Evolutionary conservation across 2,113 vertebrate species (phyloP), one percentile per base, ranked within the genome.

Genomic region (Cyprinodon brontotheroides): DNA sequence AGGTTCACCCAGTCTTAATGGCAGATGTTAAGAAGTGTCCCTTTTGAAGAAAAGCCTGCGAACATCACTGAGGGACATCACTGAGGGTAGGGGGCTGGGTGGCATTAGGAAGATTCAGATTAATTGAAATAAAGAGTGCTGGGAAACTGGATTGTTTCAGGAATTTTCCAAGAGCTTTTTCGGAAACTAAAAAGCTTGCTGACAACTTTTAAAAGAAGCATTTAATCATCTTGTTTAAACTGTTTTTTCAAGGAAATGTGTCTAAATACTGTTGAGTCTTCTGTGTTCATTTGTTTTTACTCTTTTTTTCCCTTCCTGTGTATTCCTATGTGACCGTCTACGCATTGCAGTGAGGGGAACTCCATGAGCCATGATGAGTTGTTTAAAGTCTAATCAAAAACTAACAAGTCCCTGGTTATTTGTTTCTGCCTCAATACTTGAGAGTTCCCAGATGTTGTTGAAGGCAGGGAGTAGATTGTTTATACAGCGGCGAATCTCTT

Each of bases 1-100:
- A 92, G 93, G 95, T 94, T 95, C 95, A 92, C 95, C 95, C 94
- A 91, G 92, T 94, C 93, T 95, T 95, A 96, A 96, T 97, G 96
- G 96, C 90, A 91, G 95, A 92, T 93, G 93, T 91, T 94, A 94
- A 96, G 95, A 94, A 95, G 95, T 94, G 95, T 94, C 93, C 94
- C 93, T 90, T 93, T 93, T 95, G 92, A 94, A 95, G 94, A 95
- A 92, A 93, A 93, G 95, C 96, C 91, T 91, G 96, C 95, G 96
- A 96, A 97, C 96, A 96, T 88, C 93, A 93, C 93, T 92, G 94
- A 90, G 90, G 29, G 29, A 29, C 29, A 90, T 91, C 86, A 94
- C 89, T 88, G 92, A 91, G 85, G 90, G 91, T 81, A 93, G 92
- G 93, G 95, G 94, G 95, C 93, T 90, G 91, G 82, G 93, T 93